phyloP scores from a whole-genome alignment of 2,888 invertebrate genomes.

The Eristalis intricaria region DNA sequence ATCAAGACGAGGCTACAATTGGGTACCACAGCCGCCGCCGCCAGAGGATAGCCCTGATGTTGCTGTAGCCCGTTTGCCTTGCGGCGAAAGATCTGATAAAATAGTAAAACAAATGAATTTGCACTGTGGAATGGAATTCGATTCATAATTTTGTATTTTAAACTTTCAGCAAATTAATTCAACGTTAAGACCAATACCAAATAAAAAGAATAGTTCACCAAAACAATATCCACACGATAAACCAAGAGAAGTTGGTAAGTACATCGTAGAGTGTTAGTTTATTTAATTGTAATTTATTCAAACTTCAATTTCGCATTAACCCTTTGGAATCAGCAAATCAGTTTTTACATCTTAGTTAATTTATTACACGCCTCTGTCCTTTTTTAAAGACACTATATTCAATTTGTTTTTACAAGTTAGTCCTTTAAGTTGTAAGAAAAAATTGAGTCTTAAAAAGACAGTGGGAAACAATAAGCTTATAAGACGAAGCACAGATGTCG shows the following conservation, averaged over 20 bases:
- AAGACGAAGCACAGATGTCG: too few relatives aligned
- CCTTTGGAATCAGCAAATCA: too few relatives aligned
- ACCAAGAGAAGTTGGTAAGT: conserved; percentile 80
- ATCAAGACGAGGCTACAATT: conserved; percentile 95
- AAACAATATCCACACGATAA: conserved; percentile 82
- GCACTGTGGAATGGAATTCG: background rate
- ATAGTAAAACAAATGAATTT: conserved; percentile 80
- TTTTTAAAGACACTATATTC: too few relatives aligned
- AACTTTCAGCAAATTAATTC: conserved; percentile 79
- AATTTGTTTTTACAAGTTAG: too few relatives aligned
- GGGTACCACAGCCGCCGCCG: conserved; percentile 96
- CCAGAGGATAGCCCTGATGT: conserved; percentile 95
- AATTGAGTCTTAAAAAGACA: too few relatives aligned
- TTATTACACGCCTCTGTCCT: too few relatives aligned
- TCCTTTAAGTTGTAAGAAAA: too few relatives aligned
- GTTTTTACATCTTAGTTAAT: too few relatives aligned
- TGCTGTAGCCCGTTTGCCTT: conserved; percentile 90
- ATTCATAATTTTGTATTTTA: conserved; percentile 32
- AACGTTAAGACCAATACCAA: conserved; percentile 82
- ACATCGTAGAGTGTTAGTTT: background rate
- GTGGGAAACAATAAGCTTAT: too few relatives aligned
- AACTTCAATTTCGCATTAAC: too few relatives aligned
- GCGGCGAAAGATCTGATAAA: conserved; percentile 92
- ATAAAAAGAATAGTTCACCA: conserved; percentile 85
- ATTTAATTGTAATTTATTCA: too few relatives aligned